Evolutionary conservation across 2,113 vertebrate species (phyloP), one percentile per base, ranked within the genome.

Genomic region (Psittacula cyanocephala): DNA sequence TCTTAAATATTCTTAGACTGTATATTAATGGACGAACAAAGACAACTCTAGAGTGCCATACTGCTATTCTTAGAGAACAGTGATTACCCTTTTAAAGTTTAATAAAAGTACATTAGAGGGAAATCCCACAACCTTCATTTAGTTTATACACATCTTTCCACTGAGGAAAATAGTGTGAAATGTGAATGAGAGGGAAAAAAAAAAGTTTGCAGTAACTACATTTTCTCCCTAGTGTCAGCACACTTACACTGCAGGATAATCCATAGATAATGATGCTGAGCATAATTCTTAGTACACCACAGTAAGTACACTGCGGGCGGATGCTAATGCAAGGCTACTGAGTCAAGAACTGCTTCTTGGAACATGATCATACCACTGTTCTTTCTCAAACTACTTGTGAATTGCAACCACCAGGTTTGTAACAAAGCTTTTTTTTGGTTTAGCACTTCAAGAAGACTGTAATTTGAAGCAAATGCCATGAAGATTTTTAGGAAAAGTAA

Each of bases 151-250:
- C 11, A 15, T 41, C 16, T 43, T 91, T 52, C 50, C 44, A 71
- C 64, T 60, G 33, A 55, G 27, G 29, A 93, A 94, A 90, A 82
- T 1, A 80, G 23, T 23, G 43, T 71, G 68, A 91, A 84, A 81
- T 88, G 55, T 63, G 85, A 93, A 91, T 37, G 49, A 74, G 31
- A 80, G 37, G 19, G 33, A n/a, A 75, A 88, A 52, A 80, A 55
- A 7, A 2, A 75, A 76, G 75, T 52, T 41, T 90, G 46, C 41
- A 77, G 53, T 46, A 52, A 81, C 22, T 17, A 37, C 41, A 77
- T 46, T 83, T 59, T 81, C 50, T 35, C 43, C 39, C 35, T 28
- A 24, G 23, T 11, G 60, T 39, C 55, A 68, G 24, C 35, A 33
- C 13, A 55, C 24, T 86, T 44, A 41, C 29, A 20, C 17, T 50